phyloP scores from a whole-genome alignment of 2,888 invertebrate species.

The Cantharis nigra region DNA sequence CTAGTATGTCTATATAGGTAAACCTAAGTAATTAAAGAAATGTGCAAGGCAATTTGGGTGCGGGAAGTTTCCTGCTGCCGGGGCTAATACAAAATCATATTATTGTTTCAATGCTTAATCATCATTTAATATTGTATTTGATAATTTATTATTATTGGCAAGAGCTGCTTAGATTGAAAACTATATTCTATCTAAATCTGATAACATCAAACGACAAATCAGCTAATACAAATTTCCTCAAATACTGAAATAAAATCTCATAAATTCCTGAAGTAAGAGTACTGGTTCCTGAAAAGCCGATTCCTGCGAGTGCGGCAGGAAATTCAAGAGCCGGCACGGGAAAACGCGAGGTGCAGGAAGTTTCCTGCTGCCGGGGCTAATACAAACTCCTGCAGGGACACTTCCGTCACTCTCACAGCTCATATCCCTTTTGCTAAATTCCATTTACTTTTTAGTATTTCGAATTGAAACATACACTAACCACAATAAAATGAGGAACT shows the following conservation, averaged over 20 bases:
- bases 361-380: constrained; percentile 42
- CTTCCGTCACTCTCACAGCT: constrained; percentile 35
- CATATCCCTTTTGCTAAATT: constrained; percentile 32
- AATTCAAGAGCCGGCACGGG: constrained; percentile 47
- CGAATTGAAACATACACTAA: constrained; percentile 1
- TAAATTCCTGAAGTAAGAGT: constrained; percentile 38
- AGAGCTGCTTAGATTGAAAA: neutral
- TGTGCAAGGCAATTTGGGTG: no score
- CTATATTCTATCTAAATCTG: constrained; percentile 17
- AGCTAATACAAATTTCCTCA: constrained; percentile 47
- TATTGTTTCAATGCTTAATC: no score
- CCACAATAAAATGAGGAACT: neutral
- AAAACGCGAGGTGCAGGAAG: constrained; percentile 43
- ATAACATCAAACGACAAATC: constrained; percentile 45
- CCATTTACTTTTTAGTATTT: constrained; percentile 26
- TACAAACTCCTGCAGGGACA: constrained; percentile 36
- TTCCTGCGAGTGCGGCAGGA: constrained; percentile 37
- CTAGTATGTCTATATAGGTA: no score
- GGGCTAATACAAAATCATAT: no score
- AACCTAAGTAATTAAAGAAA: no score
- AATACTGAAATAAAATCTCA: constrained; percentile 40
- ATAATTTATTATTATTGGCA: neutral
- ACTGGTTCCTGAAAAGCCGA: constrained; percentile 29
- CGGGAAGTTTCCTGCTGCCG: no score
- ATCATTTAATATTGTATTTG: neutral